Conservation (phyloP, 2,888 invertebrate species). For the Aphelenchoides bicaudatus region DNA sequence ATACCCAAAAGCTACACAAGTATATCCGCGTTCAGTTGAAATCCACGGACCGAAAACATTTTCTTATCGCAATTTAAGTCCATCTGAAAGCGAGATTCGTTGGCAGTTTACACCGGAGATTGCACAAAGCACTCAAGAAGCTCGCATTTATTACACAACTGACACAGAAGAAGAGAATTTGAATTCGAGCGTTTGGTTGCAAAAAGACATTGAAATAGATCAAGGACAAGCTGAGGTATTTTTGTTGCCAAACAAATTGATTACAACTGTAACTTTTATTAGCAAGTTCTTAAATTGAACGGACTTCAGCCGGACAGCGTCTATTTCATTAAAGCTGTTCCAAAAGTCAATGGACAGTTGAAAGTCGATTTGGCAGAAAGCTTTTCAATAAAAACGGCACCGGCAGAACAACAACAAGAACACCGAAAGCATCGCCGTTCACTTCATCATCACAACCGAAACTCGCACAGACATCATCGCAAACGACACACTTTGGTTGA, state of each 20-base stretch:
- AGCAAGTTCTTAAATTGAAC: conserved; percentile 7
- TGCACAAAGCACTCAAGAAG: background rate
- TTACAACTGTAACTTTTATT: background rate
- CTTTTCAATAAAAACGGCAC: conserved; percentile 8
- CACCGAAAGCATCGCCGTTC: no score
- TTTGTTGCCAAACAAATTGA: background rate
- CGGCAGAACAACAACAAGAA: no score
- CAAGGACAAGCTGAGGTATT: background rate
- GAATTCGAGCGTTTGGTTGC: conserved; percentile 12
- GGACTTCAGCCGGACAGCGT: conserved; percentile 6
- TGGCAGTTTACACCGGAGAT: conserved; percentile 4
- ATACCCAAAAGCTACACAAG: background rate
- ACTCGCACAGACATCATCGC: no score
- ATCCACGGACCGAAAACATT: conserved; percentile 13
- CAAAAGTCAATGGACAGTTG: conserved; percentile 6
- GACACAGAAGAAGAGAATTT: conserved; percentile 13
- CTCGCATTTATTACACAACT: conserved; percentile 13
- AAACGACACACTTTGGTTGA: no score
- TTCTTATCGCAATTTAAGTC: conserved; percentile 3
- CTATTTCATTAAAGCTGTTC: conserved; percentile 11
- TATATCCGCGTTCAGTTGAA: conserved; percentile 8
- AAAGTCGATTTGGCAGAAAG: conserved; percentile 8
- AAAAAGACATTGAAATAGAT: background rate
- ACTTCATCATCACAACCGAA: no score
- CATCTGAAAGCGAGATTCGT: background rate